Evolutionary conservation across 2,888 invertebrate species (phyloP), one percentile per base, ranked within the genome.

Genomic region (Eupithecia abbreviata): DNA sequence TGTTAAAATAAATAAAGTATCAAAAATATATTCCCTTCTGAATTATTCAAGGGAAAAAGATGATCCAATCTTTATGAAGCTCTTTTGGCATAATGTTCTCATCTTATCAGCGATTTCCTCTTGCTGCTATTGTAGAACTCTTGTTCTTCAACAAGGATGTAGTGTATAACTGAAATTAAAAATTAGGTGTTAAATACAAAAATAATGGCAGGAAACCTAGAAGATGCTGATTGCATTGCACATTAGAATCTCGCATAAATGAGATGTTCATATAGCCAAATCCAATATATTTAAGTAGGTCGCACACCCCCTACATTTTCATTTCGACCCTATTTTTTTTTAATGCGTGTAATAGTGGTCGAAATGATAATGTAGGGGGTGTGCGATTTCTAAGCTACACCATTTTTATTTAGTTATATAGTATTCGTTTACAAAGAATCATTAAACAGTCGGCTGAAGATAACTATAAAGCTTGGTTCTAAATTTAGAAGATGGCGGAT

Each of bases 141-240:
- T 82, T 81, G 4, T 71, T 74, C 69, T 82, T 82, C 45, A 75
- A 58, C 65, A 82, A 74, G 13, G 78, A 75, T 7, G 82, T 82
- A 66, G 72, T 82, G 73, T 78, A 82, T 9, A 82, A 68, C 82
- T 82, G 81, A 69, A 81, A 80, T 51, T 2, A 66, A 74, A 18
- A 42, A 30, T 15, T 62, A n/a, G 51, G 7, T 2, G 15, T 65
- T 58, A 3, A 18, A 58, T 18, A 58, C 55, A 12, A 47, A 47
- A 58, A n/a, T 9, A 58, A 9, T 18, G 18, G 55, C 3, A n/a
- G 55, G n/a, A 18, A 9, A n/a, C 9, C 55, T 55, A 55, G 15
- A 55, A n/a, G n/a, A 18, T 55, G 15, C 5, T n/a, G n/a, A n/a
- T 7, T n/a, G 51, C 51, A 30, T 30, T 30, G 30, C 30, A 30